These are phyloP conservation scores for Drosophila bifasciata DNA, from an alignment of 1,140 invertebrate genomes.

Conservation along the genomic window DNA sequence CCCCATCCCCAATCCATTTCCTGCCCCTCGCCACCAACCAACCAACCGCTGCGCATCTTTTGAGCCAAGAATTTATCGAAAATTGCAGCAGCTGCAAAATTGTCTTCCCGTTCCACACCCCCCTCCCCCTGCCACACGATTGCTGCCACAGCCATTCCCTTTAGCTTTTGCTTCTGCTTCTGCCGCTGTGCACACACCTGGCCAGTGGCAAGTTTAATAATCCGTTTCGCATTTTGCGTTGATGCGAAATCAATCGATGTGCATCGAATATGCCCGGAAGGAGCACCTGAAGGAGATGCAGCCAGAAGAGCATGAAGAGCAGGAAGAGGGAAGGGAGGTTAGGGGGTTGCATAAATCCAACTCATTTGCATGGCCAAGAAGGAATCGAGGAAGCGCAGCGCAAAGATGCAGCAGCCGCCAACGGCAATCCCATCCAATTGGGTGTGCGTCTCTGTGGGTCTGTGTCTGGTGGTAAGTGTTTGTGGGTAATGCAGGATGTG, in stretches of 20 bases:
- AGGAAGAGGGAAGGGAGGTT: no score
- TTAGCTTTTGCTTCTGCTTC: conserved; percentile 11
- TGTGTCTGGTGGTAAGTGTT: no score
- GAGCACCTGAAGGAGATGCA: conserved; percentile 18
- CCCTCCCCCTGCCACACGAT: no score
- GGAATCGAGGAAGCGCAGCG: conserved; percentile 45
- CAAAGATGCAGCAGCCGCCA: conserved; percentile 33
- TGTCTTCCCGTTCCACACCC: conserved; percentile 37
- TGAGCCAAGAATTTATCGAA: conserved; percentile 73
- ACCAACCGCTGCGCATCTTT: conserved; percentile 48
- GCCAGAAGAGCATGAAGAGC: not conserved
- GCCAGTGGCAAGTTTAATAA: conserved; percentile 64
- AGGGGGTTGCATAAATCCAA: conserved; percentile 35
- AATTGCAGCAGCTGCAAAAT: conserved; percentile 72
- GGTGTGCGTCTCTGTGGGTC: conserved; percentile 3
- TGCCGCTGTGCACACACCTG: conserved; percentile 42
- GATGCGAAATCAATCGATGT: conserved; percentile 76
- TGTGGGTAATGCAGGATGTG: no score
- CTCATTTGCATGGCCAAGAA: conserved; percentile 70
- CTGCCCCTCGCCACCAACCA: not conserved
- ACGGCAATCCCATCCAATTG: conserved; percentile 45
- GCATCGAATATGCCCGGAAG: conserved; percentile 65
- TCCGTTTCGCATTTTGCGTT: conserved; percentile 71
- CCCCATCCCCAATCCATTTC: not conserved
- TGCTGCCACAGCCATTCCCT: not conserved